phyloP scores from a whole-genome alignment of 2,888 invertebrate species.

The Ecdyonurus torrentis region DNA sequence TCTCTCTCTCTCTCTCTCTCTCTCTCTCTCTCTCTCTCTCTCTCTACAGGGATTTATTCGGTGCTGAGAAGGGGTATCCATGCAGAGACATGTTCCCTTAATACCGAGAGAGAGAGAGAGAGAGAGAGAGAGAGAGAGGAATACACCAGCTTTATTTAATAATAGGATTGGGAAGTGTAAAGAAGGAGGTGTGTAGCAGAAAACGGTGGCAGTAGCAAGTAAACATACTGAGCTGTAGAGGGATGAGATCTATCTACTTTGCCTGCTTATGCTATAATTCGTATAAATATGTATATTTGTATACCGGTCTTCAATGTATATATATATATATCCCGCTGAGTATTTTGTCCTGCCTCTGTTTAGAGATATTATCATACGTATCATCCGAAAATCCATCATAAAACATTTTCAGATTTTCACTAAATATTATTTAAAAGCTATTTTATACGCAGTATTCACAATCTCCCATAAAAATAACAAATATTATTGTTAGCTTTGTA shows the following conservation, averaged over 20 bases:
- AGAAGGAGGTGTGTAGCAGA: not conserved
- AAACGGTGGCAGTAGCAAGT: not conserved
- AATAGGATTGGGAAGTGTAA: slow-evolving; percentile 13
- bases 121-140: slow-evolving; percentile 6
- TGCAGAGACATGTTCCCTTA: slow-evolving; percentile 14
- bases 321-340: too few relatives aligned
- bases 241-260: not conserved
- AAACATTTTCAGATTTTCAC: too few relatives aligned
- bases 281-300: too few relatives aligned
- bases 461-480: too few relatives aligned
- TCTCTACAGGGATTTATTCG: not conserved
- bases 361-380: too few relatives aligned
- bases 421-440: too few relatives aligned
- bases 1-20: too few relatives aligned
- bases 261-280: not conserved
- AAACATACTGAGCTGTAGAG: not conserved
- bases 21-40: not conserved
- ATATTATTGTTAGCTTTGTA: too few relatives aligned
- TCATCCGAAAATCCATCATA: too few relatives aligned
- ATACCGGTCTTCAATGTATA: too few relatives aligned
- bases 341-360: too few relatives aligned
- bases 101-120: slow-evolving; percentile 10
- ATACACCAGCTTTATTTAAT: slow-evolving; percentile 15
- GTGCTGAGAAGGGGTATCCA: slow-evolving; percentile 14
- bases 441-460: too few relatives aligned